Conservation (phyloP, 2,113 vertebrate species). For the Hoplias malabaricus region DNA sequence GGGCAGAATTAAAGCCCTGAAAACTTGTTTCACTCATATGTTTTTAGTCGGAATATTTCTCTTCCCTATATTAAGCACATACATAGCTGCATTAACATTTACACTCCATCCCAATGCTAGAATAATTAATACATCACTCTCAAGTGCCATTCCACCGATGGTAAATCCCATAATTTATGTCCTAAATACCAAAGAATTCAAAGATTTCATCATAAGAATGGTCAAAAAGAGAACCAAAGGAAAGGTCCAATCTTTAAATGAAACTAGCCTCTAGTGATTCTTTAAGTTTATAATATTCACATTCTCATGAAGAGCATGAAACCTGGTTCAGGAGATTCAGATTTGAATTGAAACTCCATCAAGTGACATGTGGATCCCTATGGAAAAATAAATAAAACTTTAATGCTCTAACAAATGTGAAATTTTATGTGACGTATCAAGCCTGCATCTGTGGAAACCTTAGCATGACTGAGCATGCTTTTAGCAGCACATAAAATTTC, state of each 20-base stretch:
- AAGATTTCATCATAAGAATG: not conserved
- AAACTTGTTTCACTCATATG: constrained; percentile 65
- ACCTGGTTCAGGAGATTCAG: not conserved
- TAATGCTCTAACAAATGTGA: too few relatives aligned
- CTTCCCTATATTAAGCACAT: constrained; percentile 40
- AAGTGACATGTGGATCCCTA: too few relatives aligned
- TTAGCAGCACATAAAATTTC: too few relatives aligned
- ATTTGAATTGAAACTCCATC: not conserved
- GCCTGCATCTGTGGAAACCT: too few relatives aligned
- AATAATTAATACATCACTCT: constrained; percentile 35
- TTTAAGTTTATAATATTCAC: not conserved
- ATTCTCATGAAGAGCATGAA: not conserved
- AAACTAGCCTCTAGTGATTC: not conserved
- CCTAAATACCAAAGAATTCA: constrained; percentile 25
- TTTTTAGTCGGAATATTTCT: constrained; percentile 56
- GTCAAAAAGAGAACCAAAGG: not conserved
- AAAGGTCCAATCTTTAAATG: not conserved
- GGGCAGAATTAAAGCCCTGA: constrained; percentile 55
- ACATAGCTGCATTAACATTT: not conserved
- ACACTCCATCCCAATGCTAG: constrained; percentile 37
- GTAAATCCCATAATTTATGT: constrained; percentile 31
- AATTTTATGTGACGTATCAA: too few relatives aligned
- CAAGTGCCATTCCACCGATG: constrained; percentile 27
- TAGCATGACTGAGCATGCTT: too few relatives aligned
- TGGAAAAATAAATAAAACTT: too few relatives aligned